phyloP scores from a whole-genome alignment of 2,113 vertebrate genomes.

The Actenoides lindsayi region DNA sequence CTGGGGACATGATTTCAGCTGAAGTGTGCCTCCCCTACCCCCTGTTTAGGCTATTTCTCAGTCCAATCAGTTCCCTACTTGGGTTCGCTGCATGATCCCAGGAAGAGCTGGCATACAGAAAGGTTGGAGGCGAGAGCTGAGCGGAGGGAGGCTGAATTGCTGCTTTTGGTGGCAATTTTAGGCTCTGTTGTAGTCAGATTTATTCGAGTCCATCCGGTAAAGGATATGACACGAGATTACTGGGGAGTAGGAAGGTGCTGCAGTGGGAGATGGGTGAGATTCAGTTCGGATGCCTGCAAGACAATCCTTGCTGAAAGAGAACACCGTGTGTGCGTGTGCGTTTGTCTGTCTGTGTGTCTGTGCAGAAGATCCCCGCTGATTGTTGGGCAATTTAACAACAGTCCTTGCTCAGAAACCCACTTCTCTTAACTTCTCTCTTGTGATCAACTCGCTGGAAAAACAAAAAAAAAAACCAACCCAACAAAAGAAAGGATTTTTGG shows the following conservation, averaged over 20 bases:
- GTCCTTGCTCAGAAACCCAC: conserved; percentile 14
- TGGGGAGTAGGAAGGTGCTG: background rate
- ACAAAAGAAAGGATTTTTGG: background rate
- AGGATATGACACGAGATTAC: background rate
- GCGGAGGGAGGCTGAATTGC: conserved; percentile 37
- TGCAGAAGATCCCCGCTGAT: background rate
- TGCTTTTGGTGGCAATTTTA: conserved; percentile 28
- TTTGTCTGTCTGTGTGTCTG: background rate
- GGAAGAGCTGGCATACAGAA: conserved; percentile 57
- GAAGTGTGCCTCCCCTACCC: background rate
- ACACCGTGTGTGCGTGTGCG: background rate
- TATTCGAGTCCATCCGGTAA: background rate
- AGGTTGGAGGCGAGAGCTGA: conserved; percentile 48
- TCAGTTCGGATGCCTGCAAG: conserved; percentile 12
- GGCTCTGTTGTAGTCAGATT: background rate
- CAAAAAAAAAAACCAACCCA: background rate
- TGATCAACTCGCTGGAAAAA: background rate
- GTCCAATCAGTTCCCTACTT: background rate
- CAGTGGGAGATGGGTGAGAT: background rate
- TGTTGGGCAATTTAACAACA: background rate
- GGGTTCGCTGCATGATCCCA: conserved; percentile 46
- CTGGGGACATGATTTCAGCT: conserved; percentile 16
- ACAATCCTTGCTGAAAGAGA: conserved; percentile 26
- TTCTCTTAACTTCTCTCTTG: conserved; percentile 1
- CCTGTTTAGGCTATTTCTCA: background rate